These are phyloP conservation scores for Pteropus rufus DNA, from an alignment of 2,797 vertebrate genomes.

Conservation along the genomic window DNA sequence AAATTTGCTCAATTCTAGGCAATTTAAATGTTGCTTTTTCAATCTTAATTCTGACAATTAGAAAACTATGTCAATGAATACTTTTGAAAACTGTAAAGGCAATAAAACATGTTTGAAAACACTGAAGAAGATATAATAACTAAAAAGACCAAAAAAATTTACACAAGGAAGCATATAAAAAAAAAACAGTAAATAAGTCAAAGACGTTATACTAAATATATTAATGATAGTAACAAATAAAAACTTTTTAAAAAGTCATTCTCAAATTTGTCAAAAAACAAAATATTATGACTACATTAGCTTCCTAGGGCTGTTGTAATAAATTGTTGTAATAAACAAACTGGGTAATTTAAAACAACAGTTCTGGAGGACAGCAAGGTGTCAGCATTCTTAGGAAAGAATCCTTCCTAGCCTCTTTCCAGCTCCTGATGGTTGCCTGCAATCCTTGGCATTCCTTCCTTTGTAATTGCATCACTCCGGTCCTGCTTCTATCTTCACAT, in stretches of 20 bases:
- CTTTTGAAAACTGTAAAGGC: neutral
- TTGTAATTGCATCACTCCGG: no score
- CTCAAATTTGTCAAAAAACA: neutral
- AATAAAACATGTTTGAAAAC: conserved; percentile 11
- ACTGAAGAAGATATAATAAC: neutral
- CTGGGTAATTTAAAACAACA: neutral
- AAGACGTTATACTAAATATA: neutral
- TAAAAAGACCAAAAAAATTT: neutral
- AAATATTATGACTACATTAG: neutral
- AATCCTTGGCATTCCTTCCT: neutral
- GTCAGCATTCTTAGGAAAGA: neutral
- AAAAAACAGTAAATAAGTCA: neutral
- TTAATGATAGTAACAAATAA: neutral
- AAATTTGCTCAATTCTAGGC: neutral
- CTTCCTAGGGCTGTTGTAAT: neutral
- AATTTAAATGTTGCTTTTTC: neutral
- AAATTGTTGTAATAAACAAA: neutral
- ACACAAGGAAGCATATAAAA: neutral
- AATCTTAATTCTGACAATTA: neutral
- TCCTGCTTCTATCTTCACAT: neutral
- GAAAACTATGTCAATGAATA: neutral
- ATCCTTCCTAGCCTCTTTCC: no score
- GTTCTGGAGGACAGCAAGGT: neutral
- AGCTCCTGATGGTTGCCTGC: neutral
- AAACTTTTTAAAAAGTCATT: neutral